Base-by-base conservation (phyloP, 2,888 invertebrate genomes). In the Aphodius sticticus region DNA sequence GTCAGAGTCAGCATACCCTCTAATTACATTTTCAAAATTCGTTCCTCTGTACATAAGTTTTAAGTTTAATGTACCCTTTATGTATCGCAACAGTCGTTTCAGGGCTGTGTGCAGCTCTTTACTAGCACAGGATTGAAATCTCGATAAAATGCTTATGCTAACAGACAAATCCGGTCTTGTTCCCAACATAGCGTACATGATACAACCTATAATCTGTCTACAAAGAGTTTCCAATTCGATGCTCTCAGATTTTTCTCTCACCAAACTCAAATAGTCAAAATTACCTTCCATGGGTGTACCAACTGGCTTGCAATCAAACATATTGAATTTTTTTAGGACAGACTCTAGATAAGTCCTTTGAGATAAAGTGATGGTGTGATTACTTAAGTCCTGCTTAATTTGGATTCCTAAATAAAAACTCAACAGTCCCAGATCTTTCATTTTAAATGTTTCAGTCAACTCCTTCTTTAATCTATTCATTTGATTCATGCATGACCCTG, bases 351-450 rank as follows among this genome's bases (percentile, higher is more conserved):
- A 80, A 38, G 69, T 76, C 70, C 35, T 69, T 69, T 78, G 80
- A 69, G 36, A 69, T 69, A 80, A 38, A 16, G 26, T 70, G n/a
- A 69, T 74, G 35, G 69, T 38, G 5, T 78, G 76, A 38, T 75
- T 70, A n/a, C 76, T 69, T 37, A 80, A 16, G 75, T 80, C 69
- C 74, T 80, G 78, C 37, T 70, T 76, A 38, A 80, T 74, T 70
- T 75, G 36, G 70, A 80, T 80, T 14, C 78, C 78, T 80, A 80
- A 76, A 70, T 80, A 80, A 37, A 77, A 37, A 53, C 69, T 37
- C 12, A 77, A 53, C 6, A 78, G 16, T 2, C 80, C 77, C 70
- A 80, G 75, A 78, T 69, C 78, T 80, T 77, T 78, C 37, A 78
- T 78, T 15, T 69, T 16, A 76, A 78, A 79, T 35, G 76, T 76